Conservation (phyloP, 2,888 invertebrate species). For the Candidula unifasciata region DNA sequence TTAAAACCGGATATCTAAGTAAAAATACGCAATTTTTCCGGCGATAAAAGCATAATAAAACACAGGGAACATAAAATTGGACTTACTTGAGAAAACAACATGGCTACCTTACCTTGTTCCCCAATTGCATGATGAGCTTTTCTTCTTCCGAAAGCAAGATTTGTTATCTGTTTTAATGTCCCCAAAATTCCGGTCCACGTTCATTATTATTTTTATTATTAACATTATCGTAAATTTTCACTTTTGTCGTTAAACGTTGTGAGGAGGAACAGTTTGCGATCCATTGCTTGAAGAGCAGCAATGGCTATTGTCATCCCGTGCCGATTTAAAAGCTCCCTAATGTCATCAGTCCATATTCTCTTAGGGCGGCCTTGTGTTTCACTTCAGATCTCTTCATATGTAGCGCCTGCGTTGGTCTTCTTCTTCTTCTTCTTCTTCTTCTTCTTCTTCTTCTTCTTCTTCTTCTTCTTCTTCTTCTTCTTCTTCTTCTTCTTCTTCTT, state of each 20-base stretch:
- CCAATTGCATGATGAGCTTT: background rate
- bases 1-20: background rate
- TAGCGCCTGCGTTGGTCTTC: background rate
- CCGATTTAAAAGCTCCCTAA: too few species aligned
- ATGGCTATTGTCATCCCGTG: too few species aligned
- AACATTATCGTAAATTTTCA: background rate
- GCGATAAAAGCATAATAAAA: conserved; percentile 5
- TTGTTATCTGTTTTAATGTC: too few species aligned
- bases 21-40: background rate
- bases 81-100: conserved; percentile 1
- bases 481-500: background rate
- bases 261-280: conserved; percentile 3
- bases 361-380: too few species aligned
- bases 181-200: background rate
- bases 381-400: background rate
- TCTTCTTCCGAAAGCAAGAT: too few species aligned
- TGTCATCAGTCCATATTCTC: too few species aligned
- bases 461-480: conserved; percentile 3
- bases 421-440: background rate
- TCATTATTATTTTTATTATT: conserved; percentile 3
- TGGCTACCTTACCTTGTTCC: background rate
- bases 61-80: background rate
- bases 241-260: background rate
- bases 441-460: background rate
- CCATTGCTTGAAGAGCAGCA: too few species aligned